A percentile compares a stretch with the other conserved stretches of the same genome.
Evolutionary conservation across 2,888 invertebrate species (phyloP).

Genomic region (Resseliella maxima): DNA sequence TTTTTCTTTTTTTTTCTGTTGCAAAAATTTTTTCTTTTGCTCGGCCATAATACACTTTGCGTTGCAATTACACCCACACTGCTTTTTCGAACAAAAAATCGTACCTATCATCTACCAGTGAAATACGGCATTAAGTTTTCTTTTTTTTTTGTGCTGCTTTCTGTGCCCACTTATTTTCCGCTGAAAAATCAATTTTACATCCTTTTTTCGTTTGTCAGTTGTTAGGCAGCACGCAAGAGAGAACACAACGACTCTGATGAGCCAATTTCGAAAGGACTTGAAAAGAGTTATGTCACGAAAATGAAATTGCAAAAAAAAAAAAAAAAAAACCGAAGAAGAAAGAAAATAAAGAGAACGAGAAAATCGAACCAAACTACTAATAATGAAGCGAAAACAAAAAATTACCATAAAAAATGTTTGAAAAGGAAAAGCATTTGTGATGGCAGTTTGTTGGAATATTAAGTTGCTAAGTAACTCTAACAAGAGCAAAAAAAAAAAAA

Average conservation of each 20-base stretch:
- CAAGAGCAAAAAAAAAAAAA: not conserved
- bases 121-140: not conserved
- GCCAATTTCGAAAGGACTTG: not conserved
- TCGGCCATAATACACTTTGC: conserved; percentile 20
- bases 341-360: no score
- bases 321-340: no score
- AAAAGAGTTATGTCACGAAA: not conserved
- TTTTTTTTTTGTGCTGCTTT: not conserved
- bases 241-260: not conserved
- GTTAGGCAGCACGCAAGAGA: not conserved
- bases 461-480: not conserved
- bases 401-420: not conserved
- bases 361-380: not conserved
- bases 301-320: not conserved
- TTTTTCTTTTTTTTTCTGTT: not conserved
- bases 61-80: not conserved
- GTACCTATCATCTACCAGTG: not conserved
- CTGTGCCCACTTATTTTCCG: not conserved
- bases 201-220: conserved; percentile 26
- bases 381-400: not conserved
- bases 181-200: conserved; percentile 24
- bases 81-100: not conserved
- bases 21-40: not conserved
- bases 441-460: not conserved
- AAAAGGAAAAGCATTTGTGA: not conserved